Percentiles rank a stretch among this genome's conserved stretches.
phyloP scores from a whole-genome alignment of 2,113 vertebrate species.

The Bambusicola thoracicus region DNA sequence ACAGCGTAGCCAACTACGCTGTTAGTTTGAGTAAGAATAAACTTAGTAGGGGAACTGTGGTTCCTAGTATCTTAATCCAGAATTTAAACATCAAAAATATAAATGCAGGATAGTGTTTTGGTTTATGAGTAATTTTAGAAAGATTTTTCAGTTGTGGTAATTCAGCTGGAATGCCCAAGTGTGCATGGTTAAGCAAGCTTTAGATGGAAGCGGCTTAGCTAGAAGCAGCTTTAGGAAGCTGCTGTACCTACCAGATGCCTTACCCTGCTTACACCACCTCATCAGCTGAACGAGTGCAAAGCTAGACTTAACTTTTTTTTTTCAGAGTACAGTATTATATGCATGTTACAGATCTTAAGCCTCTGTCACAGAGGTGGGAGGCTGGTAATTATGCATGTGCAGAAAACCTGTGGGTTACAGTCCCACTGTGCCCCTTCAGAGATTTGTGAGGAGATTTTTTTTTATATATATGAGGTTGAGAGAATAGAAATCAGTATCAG shows the following conservation, averaged over 20 bases:
- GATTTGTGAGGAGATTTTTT: not conserved
- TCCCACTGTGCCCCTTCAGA: not conserved
- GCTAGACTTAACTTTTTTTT: not conserved
- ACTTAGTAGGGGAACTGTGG: not conserved
- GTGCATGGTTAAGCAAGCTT: not conserved
- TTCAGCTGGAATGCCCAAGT: not conserved
- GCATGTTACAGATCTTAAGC: not conserved
- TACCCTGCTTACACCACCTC: not conserved
- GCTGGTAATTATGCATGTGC: not conserved
- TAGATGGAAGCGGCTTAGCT: not conserved
- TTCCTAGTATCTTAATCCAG: not conserved
- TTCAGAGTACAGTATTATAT: not conserved
- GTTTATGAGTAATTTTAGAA: not conserved
- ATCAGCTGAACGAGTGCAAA: not conserved
- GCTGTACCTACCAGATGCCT: not conserved
- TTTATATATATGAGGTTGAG: not conserved
- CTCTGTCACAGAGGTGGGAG: not conserved
- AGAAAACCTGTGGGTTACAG: not conserved
- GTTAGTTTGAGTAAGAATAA: not conserved
- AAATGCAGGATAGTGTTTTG: not conserved
- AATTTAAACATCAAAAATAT: not conserved
- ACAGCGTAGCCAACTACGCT: not conserved
- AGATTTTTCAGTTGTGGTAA: not conserved
- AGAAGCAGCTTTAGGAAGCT: not conserved
- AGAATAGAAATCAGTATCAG: not conserved